Percentiles rank a stretch among this genome's conserved stretches.
phyloP scores from a whole-genome alignment of 1,140 invertebrate species.

The Lysiphlebus fabarum region DNA sequence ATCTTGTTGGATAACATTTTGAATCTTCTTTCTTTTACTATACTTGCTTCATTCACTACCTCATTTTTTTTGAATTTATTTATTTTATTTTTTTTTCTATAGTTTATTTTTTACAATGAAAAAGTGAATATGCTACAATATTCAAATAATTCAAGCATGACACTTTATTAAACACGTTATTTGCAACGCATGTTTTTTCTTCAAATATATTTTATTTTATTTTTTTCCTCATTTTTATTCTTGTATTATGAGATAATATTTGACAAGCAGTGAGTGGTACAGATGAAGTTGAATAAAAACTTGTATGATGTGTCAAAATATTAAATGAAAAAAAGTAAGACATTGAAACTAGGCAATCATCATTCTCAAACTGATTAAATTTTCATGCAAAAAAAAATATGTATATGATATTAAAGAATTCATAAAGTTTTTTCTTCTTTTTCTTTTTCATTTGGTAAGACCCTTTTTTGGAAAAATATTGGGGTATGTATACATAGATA shows the following conservation, averaged over 20 bases:
- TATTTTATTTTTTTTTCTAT: constrained; percentile 9
- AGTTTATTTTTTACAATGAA: constrained; percentile 35
- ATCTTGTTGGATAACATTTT: background rate
- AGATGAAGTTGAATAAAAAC: background rate
- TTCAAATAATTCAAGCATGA: constrained; percentile 47
- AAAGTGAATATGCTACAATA: constrained; percentile 54
- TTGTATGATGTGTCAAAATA: background rate
- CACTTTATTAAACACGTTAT: constrained; percentile 52
- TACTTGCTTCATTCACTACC: constrained; percentile 1
- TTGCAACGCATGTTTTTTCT: constrained; percentile 30
- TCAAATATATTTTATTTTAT: too few species aligned
- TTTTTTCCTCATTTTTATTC: constrained; percentile 7
- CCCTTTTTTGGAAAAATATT: too few species aligned
- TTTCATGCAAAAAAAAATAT: background rate
- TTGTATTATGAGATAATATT: constrained; percentile 11
- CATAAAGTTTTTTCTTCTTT: too few species aligned
- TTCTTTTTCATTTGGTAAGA: too few species aligned
- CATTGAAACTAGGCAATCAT: background rate
- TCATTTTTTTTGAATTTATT: constrained; percentile 13
- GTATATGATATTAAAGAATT: background rate
- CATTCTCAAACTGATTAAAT: background rate
- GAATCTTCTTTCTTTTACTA: background rate
- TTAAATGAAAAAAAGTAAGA: background rate
- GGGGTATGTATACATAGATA: background rate
- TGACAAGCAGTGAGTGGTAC: constrained; percentile 10